phyloP scores from a whole-genome alignment of 2,888 invertebrate species.

The Hydriomena furcata region DNA sequence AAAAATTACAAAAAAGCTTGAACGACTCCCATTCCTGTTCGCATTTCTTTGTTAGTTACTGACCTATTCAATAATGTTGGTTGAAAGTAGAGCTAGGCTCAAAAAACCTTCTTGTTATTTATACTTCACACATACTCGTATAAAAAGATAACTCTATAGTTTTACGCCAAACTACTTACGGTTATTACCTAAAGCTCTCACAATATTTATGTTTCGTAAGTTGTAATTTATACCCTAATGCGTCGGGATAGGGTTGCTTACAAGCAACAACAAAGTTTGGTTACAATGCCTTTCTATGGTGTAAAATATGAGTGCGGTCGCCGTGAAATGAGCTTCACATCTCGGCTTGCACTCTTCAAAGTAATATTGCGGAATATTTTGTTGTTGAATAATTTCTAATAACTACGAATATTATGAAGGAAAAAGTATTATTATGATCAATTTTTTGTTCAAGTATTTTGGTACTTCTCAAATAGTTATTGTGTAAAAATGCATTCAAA shows the following conservation, averaged over 20 bases:
- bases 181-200: conserved; percentile 30
- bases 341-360: conserved; percentile 49
- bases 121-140: too few relatives aligned
- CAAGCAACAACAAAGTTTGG: conserved; percentile 24
- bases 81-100: too few relatives aligned
- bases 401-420: too few relatives aligned
- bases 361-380: conserved; percentile 34
- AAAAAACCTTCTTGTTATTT: too few relatives aligned
- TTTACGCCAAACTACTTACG: conserved; percentile 28
- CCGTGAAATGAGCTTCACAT: conserved; percentile 73
- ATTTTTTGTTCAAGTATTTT: too few relatives aligned
- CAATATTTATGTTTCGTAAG: conserved; percentile 28
- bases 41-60: too few relatives aligned
- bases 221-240: conserved; percentile 31
- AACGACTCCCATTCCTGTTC: too few relatives aligned
- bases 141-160: conserved; percentile 14
- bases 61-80: too few relatives aligned
- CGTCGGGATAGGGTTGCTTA: conserved; percentile 33
- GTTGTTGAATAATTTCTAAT: conserved; percentile 9
- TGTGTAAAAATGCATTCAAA: neutral
- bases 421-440: too few relatives aligned
- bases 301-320: conserved; percentile 72
- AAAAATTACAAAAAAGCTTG: too few relatives aligned
- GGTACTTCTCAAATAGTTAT: too few relatives aligned
- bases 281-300: conserved; percentile 62